phyloP scores from a whole-genome alignment of 2,113 vertebrate genomes.

The Greenwoodochromis staneri region DNA sequence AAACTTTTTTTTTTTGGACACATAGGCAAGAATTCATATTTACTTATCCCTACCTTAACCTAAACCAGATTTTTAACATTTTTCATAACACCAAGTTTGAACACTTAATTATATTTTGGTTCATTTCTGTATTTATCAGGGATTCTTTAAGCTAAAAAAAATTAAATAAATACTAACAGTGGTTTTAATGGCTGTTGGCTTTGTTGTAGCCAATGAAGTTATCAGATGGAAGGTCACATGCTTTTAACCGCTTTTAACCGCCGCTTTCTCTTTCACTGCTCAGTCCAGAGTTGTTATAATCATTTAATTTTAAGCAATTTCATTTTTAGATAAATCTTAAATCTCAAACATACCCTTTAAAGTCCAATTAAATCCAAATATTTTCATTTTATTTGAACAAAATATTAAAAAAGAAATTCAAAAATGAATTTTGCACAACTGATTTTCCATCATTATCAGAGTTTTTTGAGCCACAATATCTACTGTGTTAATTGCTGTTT shows the following conservation, averaged over 20 bases:
- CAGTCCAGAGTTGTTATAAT: neutral
- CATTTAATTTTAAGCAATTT: neutral
- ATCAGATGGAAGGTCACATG: neutral
- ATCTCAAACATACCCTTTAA: neutral
- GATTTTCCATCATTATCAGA: neutral
- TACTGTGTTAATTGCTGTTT: neutral
- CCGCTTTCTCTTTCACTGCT: neutral
- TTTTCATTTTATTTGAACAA: neutral
- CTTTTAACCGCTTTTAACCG: neutral
- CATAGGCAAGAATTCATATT: neutral
- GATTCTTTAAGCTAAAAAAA: neutral
- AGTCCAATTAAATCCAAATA: neutral
- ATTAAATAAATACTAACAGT: neutral
- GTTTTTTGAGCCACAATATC: neutral
- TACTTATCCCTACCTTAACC: neutral
- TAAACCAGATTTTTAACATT: neutral
- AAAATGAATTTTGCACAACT: neutral
- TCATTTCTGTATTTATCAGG: neutral
- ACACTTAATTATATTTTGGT: neutral
- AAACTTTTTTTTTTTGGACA: neutral
- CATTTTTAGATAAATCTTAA: neutral
- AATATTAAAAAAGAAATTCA: neutral
- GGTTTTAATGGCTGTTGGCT: neutral
- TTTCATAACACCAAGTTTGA: neutral
- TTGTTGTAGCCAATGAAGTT: neutral